phyloP scores from a whole-genome alignment of 2,113 vertebrate genomes.

The Drymodes brunneopygia region DNA sequence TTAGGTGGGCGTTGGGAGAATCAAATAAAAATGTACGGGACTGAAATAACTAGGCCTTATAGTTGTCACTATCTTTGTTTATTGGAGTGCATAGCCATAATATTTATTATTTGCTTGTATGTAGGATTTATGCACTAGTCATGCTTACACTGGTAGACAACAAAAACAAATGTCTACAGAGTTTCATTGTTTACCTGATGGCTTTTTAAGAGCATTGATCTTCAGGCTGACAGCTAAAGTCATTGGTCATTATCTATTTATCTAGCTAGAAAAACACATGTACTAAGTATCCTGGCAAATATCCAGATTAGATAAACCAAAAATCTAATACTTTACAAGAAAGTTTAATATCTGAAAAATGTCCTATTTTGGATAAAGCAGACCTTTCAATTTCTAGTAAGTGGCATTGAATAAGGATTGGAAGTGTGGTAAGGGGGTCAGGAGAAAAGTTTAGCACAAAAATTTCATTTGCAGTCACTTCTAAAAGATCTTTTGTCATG shows the following conservation, averaged over 20 bases:
- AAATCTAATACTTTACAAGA: not conserved
- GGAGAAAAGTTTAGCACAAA: not conserved
- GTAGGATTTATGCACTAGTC: not conserved
- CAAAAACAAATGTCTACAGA: not conserved
- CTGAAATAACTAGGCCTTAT: not conserved
- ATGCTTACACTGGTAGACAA: not conserved
- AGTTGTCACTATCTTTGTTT: not conserved
- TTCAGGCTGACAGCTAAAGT: not conserved
- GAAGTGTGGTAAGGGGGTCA: accelerated
- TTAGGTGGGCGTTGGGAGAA: not conserved
- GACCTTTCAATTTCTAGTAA: not conserved
- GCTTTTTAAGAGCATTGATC: not conserved
- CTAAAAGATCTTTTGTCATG: not conserved
- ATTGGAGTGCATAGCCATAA: not conserved
- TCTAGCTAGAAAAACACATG: not conserved
- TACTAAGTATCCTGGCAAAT: not conserved
- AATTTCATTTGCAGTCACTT: not conserved
- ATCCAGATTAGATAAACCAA: not conserved
- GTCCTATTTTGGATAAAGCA: not conserved
- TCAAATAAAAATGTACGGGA: not conserved
- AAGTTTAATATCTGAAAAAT: not conserved
- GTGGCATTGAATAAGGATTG: not conserved
- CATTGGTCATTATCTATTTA: not conserved
- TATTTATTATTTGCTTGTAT: not conserved
- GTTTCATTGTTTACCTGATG: not conserved